Evolutionary conservation across 2,888 invertebrate genomes (phyloP).

Genomic region (Oscheius myriophilus): DNA sequence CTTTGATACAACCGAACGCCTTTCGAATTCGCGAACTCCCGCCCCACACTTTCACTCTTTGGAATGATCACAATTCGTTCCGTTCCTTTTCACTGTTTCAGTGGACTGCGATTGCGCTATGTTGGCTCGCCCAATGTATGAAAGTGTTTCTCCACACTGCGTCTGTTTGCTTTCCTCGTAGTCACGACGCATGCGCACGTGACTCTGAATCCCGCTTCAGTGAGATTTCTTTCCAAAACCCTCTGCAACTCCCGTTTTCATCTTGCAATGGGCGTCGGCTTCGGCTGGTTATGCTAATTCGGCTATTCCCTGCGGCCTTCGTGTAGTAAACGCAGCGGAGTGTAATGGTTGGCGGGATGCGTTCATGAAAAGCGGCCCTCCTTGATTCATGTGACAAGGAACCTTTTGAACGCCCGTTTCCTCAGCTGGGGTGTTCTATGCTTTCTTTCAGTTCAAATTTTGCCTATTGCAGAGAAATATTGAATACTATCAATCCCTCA

Average conservation of each 20-base stretch:
- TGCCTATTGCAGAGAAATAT: conserved; percentile 1
- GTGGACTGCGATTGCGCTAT: too few species aligned
- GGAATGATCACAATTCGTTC: neutral
- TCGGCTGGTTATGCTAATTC: conserved; percentile 26
- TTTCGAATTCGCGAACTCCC: neutral
- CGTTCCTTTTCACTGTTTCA: neutral
- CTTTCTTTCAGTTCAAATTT: neutral
- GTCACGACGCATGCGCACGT: conserved; percentile 25
- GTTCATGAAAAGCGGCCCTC: conserved; percentile 8
- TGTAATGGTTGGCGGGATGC: conserved; percentile 15
- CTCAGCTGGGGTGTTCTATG: neutral
- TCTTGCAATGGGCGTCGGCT: neutral
- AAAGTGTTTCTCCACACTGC: conserved; percentile 26
- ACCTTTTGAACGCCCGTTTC: neutral
- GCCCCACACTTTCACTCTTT: neutral
- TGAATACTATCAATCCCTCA: too few species aligned
- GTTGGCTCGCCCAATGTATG: conserved; percentile 4
- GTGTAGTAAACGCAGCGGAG: conserved; percentile 24
- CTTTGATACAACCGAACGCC: conserved; percentile 5
- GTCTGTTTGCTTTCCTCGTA: conserved; percentile 28
- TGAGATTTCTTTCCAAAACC: conserved; percentile 1
- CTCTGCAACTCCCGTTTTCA: neutral
- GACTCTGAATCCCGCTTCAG: conserved; percentile 20
- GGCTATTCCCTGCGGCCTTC: conserved; percentile 14
- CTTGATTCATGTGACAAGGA: neutral